A percentile compares a stretch with the other conserved stretches of the same genome.
These are phyloP conservation scores for Albula glossodonta DNA, from an alignment of 2,113 vertebrate species.

Conservation along the genomic window DNA sequence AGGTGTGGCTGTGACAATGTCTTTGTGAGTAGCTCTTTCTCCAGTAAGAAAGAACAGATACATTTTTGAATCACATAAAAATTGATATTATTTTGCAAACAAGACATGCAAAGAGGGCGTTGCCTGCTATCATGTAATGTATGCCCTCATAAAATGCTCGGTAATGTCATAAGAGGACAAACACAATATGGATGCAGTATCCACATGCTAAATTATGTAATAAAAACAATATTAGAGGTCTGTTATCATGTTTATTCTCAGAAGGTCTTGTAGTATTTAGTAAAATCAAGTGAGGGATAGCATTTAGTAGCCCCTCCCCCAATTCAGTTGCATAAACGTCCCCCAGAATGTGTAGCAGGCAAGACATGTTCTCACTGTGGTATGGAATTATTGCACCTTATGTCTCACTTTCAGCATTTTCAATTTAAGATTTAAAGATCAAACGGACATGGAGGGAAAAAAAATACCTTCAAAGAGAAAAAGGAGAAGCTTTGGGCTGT, in stretches of 20 bases:
- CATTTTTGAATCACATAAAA: background rate
- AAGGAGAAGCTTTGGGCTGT: constrained; percentile 19
- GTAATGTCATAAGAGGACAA: background rate
- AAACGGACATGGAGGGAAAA: background rate
- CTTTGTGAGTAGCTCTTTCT: background rate
- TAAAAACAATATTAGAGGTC: constrained; percentile 1
- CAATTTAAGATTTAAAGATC: constrained; percentile 26
- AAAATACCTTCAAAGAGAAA: background rate
- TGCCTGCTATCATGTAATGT: background rate
- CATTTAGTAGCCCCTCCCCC: background rate
- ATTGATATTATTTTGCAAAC: background rate
- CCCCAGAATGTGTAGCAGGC: background rate
- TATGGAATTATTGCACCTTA: background rate
- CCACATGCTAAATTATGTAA: background rate
- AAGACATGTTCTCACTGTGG: background rate
- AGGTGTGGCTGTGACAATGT: background rate
- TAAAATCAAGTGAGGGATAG: background rate
- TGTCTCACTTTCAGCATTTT: constrained; percentile 8
- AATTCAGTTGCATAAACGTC: background rate
- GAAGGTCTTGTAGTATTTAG: background rate
- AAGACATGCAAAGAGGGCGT: too few relatives aligned
- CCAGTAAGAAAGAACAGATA: background rate
- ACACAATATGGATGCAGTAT: background rate
- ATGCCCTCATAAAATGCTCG: background rate
- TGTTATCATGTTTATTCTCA: background rate